Conservation (phyloP, 53 echinoderm and acorn worm species). For the Holothuria leucospilota region DNA sequence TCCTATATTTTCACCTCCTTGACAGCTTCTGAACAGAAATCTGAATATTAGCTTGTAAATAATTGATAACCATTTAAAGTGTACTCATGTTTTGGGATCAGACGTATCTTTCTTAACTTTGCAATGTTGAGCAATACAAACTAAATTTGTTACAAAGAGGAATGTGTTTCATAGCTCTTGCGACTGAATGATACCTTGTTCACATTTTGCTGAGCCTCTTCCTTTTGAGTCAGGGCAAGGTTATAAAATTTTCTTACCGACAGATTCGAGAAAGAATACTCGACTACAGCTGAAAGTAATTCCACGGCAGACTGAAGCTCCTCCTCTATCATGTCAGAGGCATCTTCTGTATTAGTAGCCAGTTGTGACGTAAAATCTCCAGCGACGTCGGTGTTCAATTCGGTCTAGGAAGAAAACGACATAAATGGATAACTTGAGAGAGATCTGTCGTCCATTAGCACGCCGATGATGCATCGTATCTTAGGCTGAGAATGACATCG, state of each 20-base stretch:
- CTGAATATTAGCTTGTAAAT: too few species aligned
- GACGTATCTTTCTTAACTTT: too few species aligned
- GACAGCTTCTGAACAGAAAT: too few species aligned
- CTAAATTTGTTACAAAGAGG: too few species aligned
- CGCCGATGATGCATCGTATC: conserved; percentile 12
- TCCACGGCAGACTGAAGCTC: conserved; percentile 80
- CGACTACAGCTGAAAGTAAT: conserved; percentile 70
- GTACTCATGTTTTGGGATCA: too few species aligned
- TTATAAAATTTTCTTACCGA: conserved; percentile 43
- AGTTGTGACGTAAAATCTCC: conserved; percentile 77
- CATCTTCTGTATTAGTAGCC: conserved; percentile 72
- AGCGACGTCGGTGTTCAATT: conserved; percentile 73
- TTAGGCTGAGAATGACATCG: background rate
- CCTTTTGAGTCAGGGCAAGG: too few species aligned
- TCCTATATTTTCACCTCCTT: too few species aligned
- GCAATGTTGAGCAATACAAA: too few species aligned
- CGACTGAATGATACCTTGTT: too few species aligned
- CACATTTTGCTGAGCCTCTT: too few species aligned
- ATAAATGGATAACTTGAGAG: background rate
- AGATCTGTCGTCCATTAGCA: conserved; percentile 31
- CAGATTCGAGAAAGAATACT: conserved; percentile 73
- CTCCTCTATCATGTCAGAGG: conserved; percentile 76
- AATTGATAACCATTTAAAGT: too few species aligned
- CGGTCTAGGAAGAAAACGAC: conserved; percentile 53
- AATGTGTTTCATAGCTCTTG: too few species aligned